A percentile compares a stretch with the other conserved stretches of the same genome.
These are phyloP conservation scores for Enoplosus armatus DNA, from an alignment of 2,797 vertebrate species.

Conservation along the genomic window DNA sequence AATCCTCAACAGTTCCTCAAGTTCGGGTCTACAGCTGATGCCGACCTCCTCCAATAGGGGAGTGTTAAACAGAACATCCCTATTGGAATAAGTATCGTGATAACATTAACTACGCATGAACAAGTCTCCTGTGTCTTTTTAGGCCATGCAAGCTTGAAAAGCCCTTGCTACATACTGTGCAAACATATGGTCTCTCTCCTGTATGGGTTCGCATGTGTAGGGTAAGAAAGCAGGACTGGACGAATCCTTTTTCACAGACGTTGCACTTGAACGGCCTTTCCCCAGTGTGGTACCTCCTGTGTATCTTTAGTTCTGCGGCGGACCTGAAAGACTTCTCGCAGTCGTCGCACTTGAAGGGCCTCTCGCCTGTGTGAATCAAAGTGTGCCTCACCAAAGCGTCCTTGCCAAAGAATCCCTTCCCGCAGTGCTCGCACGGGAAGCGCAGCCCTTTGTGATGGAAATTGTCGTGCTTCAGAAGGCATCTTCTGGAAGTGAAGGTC, in stretches of 20 bases:
- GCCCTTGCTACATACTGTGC: slow-evolving; percentile 73
- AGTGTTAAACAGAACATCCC: slow-evolving; percentile 7
- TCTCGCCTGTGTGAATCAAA: slow-evolving; percentile 80
- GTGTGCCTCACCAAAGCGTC: slow-evolving; percentile 80
- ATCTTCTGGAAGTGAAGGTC: slow-evolving; percentile 77
- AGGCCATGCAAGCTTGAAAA: slow-evolving; percentile 83
- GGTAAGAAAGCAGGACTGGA: slow-evolving; percentile 82
- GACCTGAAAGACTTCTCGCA: slow-evolving; percentile 82
- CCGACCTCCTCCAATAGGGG: slow-evolving; percentile 12
- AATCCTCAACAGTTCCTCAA: neutral
- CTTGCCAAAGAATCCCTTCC: slow-evolving; percentile 82
- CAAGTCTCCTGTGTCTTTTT: slow-evolving; percentile 80
- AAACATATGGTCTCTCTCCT: slow-evolving; percentile 80
- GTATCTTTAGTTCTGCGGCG: slow-evolving; percentile 78
- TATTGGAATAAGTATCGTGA: neutral
- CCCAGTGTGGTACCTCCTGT: slow-evolving; percentile 79
- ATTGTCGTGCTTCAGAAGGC: slow-evolving; percentile 81
- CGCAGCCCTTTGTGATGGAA: slow-evolving; percentile 83
- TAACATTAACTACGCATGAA: slow-evolving; percentile 70
- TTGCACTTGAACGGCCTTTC: slow-evolving; percentile 80
- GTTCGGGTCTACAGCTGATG: slow-evolving; percentile 14
- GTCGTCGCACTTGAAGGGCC: slow-evolving; percentile 82
- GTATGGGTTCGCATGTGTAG: slow-evolving; percentile 83
- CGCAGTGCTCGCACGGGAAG: slow-evolving; percentile 79
- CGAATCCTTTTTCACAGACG: slow-evolving; percentile 80